phyloP scores from a whole-genome alignment of 1,140 invertebrate genomes.

The Orius laevigatus region DNA sequence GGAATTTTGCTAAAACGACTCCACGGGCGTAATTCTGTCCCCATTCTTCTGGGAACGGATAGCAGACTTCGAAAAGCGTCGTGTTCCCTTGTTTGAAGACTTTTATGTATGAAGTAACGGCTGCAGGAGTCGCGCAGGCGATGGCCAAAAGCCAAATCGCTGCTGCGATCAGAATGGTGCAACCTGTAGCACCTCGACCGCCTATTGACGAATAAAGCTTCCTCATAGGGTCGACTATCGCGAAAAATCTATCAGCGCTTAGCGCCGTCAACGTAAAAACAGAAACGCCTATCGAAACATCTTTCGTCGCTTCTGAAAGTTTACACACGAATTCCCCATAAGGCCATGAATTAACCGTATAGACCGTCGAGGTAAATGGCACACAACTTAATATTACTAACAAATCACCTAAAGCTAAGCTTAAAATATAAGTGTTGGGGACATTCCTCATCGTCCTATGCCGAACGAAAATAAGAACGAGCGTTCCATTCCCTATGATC shows the following conservation, averaged over 20 bases:
- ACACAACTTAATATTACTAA: conserved; percentile 72
- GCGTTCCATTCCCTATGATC: conserved; percentile 72
- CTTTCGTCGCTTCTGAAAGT: conserved; percentile 73
- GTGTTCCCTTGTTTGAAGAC: conserved; percentile 29
- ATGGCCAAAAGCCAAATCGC: conserved; percentile 72
- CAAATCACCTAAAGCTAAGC: conserved; percentile 52
- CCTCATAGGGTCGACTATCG: conserved; percentile 77
- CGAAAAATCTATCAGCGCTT: conserved; percentile 77
- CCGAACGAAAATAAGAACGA: conserved; percentile 67
- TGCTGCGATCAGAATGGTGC: conserved; percentile 39
- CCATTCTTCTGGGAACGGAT: conserved; percentile 40
- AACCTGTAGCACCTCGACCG: conserved; percentile 17
- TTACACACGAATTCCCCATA: conserved; percentile 70
- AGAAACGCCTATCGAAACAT: conserved; percentile 84
- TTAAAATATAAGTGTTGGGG: conserved; percentile 75
- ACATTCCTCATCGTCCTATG: conserved; percentile 71
- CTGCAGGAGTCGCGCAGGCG: conserved; percentile 62
- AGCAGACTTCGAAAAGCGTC: conserved; percentile 47
- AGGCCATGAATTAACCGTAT: conserved; percentile 75
- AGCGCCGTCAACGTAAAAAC: conserved; percentile 84
- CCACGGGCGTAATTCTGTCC: conserved; percentile 34
- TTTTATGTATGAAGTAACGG: conserved; percentile 51
- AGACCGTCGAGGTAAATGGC: conserved; percentile 72
- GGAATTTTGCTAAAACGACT: conserved; percentile 39
- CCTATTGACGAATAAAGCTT: conserved; percentile 33